Percentiles rank a stretch among this genome's conserved stretches.
Conservation (phyloP, 1,140 invertebrate genomes). For the Drosophila willistoni region DNA sequence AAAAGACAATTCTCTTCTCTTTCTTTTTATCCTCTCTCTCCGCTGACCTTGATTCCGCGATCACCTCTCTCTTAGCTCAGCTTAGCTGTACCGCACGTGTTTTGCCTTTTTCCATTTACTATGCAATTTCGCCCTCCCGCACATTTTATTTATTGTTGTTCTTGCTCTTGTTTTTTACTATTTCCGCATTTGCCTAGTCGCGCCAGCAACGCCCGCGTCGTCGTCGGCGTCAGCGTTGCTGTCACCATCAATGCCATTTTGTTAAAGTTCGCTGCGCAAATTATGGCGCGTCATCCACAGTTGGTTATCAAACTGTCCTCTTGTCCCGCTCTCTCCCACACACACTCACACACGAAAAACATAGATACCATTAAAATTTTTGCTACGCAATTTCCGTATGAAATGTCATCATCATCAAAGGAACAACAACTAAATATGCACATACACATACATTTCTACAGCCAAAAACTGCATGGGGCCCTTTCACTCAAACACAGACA, state of each 20-base stretch:
- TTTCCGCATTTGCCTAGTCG: conserved; percentile 8
- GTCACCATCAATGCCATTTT: conserved; percentile 13
- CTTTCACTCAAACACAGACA: conserved; percentile 8
- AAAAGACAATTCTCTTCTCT: conserved; percentile 4
- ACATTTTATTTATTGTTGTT: conserved; percentile 3
- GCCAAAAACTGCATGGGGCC: conserved; percentile 25
- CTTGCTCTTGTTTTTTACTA: conserved; percentile 2
- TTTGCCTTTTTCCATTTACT: background rate
- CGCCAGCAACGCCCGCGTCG: background rate
- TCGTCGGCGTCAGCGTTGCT: background rate
- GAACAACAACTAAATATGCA: conserved; percentile 3
- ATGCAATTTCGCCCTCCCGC: conserved; percentile 7
- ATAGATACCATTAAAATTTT: conserved; percentile 12
- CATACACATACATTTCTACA: conserved; percentile 1
- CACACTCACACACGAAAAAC: no score
- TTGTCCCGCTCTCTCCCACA: conserved; percentile 14
- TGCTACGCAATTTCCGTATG: conserved; percentile 30
- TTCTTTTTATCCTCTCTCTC: conserved; percentile 4
- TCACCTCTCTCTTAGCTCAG: conserved; percentile 11
- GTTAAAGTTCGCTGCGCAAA: conserved; percentile 15
- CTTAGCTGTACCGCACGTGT: conserved; percentile 24
- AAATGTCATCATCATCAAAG: conserved; percentile 31
- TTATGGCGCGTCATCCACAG: conserved; percentile 10
- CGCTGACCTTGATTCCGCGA: conserved; percentile 15
- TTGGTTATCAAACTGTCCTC: conserved; percentile 20